Evolutionary conservation across 2,797 vertebrate genomes (phyloP).

Genomic region (Parauchenoglanis punctatus): DNA sequence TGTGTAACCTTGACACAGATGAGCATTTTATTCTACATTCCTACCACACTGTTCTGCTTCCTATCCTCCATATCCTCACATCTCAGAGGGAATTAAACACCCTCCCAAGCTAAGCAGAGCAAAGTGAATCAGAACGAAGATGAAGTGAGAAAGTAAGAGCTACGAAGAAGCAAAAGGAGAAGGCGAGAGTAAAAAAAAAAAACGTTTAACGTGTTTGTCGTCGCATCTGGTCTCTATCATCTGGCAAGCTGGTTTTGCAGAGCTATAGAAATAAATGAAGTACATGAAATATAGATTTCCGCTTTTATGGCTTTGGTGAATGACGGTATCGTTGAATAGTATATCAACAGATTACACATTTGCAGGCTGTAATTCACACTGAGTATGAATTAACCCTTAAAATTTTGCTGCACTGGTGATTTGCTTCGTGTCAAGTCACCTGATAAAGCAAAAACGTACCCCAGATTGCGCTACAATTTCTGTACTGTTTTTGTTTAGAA

Average conservation of each 20-base stretch:
- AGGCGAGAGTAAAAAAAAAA: background rate
- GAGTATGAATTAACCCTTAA: background rate
- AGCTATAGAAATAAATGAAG: slow-evolving; percentile 40
- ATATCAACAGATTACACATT: background rate
- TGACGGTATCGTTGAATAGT: background rate
- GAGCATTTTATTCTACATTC: background rate
- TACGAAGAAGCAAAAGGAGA: background rate
- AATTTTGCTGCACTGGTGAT: background rate
- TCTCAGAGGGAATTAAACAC: slow-evolving; percentile 50
- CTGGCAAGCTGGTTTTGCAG: slow-evolving; percentile 72
- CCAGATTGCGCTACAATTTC: background rate
- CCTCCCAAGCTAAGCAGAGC: slow-evolving; percentile 64
- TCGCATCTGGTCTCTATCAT: slow-evolving; percentile 86
- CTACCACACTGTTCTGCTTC: background rate
- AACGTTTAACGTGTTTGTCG: slow-evolving; percentile 76
- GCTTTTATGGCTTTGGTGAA: background rate
- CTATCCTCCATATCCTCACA: slow-evolving; percentile 46
- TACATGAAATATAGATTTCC: background rate
- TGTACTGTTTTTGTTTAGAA: background rate
- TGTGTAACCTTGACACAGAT: slow-evolving; percentile 20
- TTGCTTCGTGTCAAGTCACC: background rate
- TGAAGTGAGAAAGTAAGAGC: slow-evolving; percentile 37
- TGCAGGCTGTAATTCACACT: background rate
- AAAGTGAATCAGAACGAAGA: slow-evolving; percentile 44
- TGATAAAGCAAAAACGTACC: background rate